phyloP scores from a whole-genome alignment of 2,797 vertebrate species.

The Lithobates sylvaticus region DNA sequence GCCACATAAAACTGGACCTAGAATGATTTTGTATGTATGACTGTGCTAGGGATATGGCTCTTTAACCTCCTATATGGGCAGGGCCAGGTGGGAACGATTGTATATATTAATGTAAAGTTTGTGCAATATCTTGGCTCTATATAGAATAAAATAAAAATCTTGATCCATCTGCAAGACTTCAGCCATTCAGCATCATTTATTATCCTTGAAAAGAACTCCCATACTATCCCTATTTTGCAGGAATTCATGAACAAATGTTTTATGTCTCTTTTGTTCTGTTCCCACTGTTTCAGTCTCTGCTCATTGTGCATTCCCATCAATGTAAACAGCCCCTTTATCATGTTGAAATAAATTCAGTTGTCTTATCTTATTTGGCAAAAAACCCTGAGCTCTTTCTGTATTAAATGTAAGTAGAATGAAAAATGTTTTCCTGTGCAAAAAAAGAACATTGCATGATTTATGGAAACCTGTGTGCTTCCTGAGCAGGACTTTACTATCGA shows the following conservation, averaged over 20 bases:
- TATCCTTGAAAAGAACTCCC: not conserved
- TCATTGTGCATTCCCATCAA: conserved; percentile 47
- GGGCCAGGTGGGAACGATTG: too few relatives aligned
- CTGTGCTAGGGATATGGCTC: too few relatives aligned
- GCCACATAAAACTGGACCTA: too few relatives aligned
- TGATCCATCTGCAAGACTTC: not conserved
- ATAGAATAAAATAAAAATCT: too few relatives aligned
- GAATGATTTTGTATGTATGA: too few relatives aligned
- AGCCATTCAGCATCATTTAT: not conserved
- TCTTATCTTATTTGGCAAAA: conserved; percentile 57
- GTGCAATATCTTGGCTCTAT: too few relatives aligned
- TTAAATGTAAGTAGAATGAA: conserved; percentile 29
- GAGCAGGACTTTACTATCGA: conserved; percentile 5
- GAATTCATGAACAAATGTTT: not conserved
- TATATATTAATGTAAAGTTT: too few relatives aligned
- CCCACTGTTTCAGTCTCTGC: not conserved
- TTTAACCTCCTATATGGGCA: too few relatives aligned
- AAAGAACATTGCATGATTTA: conserved; percentile 39
- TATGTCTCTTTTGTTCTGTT: conserved; percentile 12
- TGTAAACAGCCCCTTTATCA: conserved; percentile 44
- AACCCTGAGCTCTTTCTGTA: conserved; percentile 36
- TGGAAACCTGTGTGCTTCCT: conserved; percentile 14
- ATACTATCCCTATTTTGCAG: not conserved
- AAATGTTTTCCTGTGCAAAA: conserved; percentile 39
- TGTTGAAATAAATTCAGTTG: conserved; percentile 35